Percentiles rank a stretch among this genome's conserved stretches.
These are phyloP conservation scores for Telenomus remus DNA, from an alignment of 1,140 invertebrate species.

Conservation along the genomic window DNA sequence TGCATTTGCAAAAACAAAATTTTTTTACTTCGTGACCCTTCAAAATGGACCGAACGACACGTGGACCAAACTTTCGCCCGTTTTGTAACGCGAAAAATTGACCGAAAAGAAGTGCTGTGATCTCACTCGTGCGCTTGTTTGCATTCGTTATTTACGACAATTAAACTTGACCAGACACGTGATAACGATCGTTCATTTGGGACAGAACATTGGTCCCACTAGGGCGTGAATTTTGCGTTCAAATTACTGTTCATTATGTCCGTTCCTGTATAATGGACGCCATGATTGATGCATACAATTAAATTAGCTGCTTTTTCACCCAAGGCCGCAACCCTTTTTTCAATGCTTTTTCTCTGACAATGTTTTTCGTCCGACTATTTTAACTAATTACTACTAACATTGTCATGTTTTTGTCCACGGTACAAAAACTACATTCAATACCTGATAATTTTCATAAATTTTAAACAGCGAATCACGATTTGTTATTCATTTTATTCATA, in stretches of 20 bases:
- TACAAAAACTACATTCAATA: no score
- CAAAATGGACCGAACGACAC: no score
- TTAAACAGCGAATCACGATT: no score
- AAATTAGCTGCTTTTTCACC: conserved; percentile 39
- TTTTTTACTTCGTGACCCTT: conserved; percentile 1
- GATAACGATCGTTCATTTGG: conserved; percentile 45
- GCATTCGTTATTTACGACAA: conserved; percentile 59
- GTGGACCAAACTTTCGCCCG: no score
- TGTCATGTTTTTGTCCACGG: no score
- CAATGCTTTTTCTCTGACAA: not conserved
- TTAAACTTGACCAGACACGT: conserved; percentile 47
- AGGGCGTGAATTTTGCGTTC: conserved; percentile 48
- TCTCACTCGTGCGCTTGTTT: conserved; percentile 49
- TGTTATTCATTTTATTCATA: conserved; percentile 13
- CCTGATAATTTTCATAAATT: no score
- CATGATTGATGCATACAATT: conserved; percentile 47
- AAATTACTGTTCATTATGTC: conserved; percentile 54
- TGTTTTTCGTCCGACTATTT: no score
- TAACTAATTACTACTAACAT: no score
- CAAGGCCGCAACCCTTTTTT: conserved; percentile 2
- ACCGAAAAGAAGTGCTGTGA: conserved; percentile 61
- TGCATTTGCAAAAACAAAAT: no score
- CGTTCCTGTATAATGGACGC: conserved; percentile 41
- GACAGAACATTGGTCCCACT: conserved; percentile 34
- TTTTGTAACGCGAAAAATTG: conserved; percentile 67